These are phyloP conservation scores for Rhagologus leucostigma DNA, from an alignment of 2,113 vertebrate species.

Conservation along the genomic window DNA sequence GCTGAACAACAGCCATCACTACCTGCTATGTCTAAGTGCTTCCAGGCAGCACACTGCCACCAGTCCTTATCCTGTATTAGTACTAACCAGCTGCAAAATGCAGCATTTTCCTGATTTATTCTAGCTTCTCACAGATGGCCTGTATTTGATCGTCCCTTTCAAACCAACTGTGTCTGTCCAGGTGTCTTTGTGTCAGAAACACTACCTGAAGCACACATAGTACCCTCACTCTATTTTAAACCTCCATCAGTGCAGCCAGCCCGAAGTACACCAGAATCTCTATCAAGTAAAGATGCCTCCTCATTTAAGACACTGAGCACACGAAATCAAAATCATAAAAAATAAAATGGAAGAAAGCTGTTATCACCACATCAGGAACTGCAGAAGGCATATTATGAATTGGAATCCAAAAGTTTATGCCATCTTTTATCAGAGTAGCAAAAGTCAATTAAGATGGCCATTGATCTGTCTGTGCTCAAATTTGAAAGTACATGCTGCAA, in stretches of 20 bases:
- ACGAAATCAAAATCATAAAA: not conserved
- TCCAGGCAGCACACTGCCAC: not conserved
- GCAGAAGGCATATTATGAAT: not conserved
- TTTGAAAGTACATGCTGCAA: not conserved
- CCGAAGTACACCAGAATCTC: fast-evolving
- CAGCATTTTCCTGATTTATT: not conserved
- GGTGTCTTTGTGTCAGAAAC: not conserved
- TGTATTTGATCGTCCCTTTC: not conserved
- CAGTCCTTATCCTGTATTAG: not conserved
- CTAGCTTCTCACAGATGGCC: not conserved
- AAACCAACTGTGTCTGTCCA: not conserved
- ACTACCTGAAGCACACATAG: not conserved
- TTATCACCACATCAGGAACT: not conserved
- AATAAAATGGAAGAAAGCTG: not conserved
- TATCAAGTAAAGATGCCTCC: not conserved
- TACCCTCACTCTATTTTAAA: not conserved
- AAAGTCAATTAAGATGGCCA: not conserved
- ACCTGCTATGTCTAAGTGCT: not conserved
- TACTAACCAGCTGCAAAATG: not conserved
- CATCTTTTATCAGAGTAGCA: not conserved
- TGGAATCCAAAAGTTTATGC: not conserved
- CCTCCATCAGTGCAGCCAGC: not conserved
- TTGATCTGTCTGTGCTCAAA: not conserved
- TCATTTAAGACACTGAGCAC: not conserved
- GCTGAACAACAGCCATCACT: not conserved